Evolutionary conservation across 2,113 vertebrate species (phyloP), one percentile per base, ranked within the genome.

Genomic region (Cercocebus atys): DNA sequence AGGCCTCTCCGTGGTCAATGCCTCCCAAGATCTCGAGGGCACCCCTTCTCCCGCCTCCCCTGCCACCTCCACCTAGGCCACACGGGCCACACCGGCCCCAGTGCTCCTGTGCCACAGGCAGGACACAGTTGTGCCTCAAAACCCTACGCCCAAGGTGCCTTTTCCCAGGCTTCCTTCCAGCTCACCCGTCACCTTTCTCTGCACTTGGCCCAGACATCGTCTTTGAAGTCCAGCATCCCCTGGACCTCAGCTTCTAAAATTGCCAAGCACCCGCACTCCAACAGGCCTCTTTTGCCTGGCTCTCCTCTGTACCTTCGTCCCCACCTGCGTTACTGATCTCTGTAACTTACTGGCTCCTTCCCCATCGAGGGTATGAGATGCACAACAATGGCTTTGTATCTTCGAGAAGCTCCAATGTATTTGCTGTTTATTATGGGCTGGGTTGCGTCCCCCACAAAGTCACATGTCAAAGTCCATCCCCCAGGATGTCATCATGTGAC

Each of bases 81-180:
- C 1, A 0, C 23, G 3, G 14, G 11, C 72, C 50, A 57, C 30
- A 1, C 40, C 3, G 7, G 4, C 38, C 11, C 75, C 75, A 47
- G 2, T 6, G 66, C 45, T 72, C 64, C 7, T 5, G 12, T 4
- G 57, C 68, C 38, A 0, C 8, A 6, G 6, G 32, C 0, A 8
- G 43, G 25, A 35, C 5, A 18, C 55, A 23, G 12, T 6, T 18
- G 18, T 9, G 5, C 12, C 55, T 66, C 73, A 32, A 18, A 12
- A 45, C 12, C 81, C 61, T 32, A 3, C 1, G 0, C 8, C n/a
- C 17, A 0, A 27, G 0, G 3, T 52, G 14, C 30, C 27, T 22
- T 30, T 16, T 20, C 61, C 61, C 40, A 8, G 32, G 11, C 9
- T 0, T 30, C 38, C 16, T 22, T 38, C 59, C 32, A 4, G 47